Conservation (phyloP, 2,888 invertebrate species). For the Chrysolina oricalcia region DNA sequence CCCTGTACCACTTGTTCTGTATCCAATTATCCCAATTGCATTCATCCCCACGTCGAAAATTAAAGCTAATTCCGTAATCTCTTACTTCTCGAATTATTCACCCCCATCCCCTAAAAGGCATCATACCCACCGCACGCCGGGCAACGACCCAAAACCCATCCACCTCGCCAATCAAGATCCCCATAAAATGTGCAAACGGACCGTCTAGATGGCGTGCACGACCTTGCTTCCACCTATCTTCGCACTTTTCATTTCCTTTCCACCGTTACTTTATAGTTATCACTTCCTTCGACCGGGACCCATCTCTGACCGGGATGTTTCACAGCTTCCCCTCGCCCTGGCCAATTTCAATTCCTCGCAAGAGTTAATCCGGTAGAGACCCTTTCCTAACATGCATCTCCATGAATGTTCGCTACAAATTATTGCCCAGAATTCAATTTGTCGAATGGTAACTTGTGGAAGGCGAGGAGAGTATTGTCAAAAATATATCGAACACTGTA, state of each 20-base stretch:
- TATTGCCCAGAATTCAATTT: conserved; percentile 39
- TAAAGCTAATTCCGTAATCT: neutral
- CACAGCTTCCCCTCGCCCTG: conserved; percentile 37
- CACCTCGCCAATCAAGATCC: conserved; percentile 62
- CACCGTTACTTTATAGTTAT: conserved; percentile 70
- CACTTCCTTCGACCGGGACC: conserved; percentile 64
- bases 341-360: conserved; percentile 54
- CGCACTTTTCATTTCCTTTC: conserved; percentile 70
- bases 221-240: conserved; percentile 69
- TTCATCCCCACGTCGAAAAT: neutral
- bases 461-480: neutral
- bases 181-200: conserved; percentile 64
- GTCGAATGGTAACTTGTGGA: neutral
- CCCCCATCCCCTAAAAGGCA: conserved; percentile 22
- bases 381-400: conserved; percentile 47
- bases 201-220: conserved; percentile 69
- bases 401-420: conserved; percentile 44
- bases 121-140: conserved; percentile 24
- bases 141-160: conserved; percentile 53
- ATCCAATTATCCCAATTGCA: neutral
- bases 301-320: conserved; percentile 52
- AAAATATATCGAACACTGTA: too few species aligned
- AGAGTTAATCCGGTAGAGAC: conserved; percentile 53
- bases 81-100: neutral
- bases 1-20: neutral